Evolutionary conservation across 2,888 invertebrate species (phyloP).

Genomic region (Hylaea fasciaria): DNA sequence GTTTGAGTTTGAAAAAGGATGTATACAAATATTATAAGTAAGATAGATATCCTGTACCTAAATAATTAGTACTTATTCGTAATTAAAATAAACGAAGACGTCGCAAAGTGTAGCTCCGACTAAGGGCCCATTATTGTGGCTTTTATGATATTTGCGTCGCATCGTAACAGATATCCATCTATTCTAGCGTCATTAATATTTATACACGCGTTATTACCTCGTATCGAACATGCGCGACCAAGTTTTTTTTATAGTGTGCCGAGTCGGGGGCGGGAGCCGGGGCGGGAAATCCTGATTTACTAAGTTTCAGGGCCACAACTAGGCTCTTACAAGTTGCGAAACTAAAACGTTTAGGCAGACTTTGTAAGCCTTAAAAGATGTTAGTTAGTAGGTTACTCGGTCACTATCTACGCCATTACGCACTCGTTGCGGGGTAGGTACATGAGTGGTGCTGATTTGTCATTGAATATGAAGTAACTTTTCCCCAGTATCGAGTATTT

Average conservation of each 20-base stretch:
- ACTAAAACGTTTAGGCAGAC: slow-evolving; percentile 4
- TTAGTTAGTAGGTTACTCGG: not conserved
- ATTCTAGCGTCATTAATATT: slow-evolving; percentile 28
- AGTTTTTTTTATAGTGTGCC: slow-evolving; percentile 28
- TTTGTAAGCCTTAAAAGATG: not conserved
- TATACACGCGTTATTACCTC: slow-evolving; percentile 35
- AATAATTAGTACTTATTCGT: no score
- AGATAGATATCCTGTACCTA: no score
- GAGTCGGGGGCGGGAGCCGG: slow-evolving; percentile 1
- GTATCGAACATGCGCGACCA: slow-evolving; percentile 18
- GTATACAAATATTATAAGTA: no score
- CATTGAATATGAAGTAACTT: no score
- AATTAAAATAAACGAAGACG: no score
- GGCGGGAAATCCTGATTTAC: not conserved
- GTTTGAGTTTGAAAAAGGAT: no score
- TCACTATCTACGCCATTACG: no score
- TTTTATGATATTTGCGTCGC: not conserved
- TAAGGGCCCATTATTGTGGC: no score
- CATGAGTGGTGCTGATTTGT: no score
- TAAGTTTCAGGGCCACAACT: not conserved
- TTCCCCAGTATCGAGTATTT: not conserved
- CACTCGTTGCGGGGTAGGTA: no score
- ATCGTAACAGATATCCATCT: slow-evolving; percentile 5
- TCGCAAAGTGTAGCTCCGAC: no score
- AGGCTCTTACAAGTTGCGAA: not conserved